Evolutionary conservation across 2,113 vertebrate species (phyloP), one percentile per base, ranked within the genome.

Genomic region (Pandion haliaetus): DNA sequence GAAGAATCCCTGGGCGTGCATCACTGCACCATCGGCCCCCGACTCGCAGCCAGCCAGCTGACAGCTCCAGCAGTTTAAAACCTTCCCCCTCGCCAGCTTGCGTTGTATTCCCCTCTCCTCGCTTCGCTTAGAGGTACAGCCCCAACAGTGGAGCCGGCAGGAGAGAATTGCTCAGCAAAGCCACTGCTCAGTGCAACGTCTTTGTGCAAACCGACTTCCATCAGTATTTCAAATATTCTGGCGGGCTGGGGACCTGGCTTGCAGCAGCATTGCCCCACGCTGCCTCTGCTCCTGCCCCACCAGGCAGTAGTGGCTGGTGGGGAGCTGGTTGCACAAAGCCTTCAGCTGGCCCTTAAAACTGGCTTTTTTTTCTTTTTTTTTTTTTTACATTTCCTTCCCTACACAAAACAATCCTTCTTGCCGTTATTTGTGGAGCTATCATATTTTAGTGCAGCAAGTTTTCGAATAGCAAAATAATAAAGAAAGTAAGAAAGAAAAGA

Each of bases 201-300:
- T 71, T 44, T 49, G 42, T 15, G 31, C 32, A 62, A 78, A 67
- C 2, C 9, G 70, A 4, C 10, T 55, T 59, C n/a, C 32, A 38
- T 54, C 5, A 9, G 11, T 38, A 55, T 63, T 87, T 84, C 23
- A 74, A 59, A 38, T 55, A 21, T 15, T 31, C 15, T 1, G 3
- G 20, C 34, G 76, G 14, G 18, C 9, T 55, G 42, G n/a, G 34
- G 21, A 74, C 19, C 18, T 23, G 31, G 59, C 1, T 4, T 1
- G 2, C 18, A 24, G 44, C 3, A 3, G 12, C n/a, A 4, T 9
- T n/a, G 29, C 19, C n/a, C 26, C 69, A n/a, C 0, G 0, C 8
- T 42, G 52, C 23, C 7, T 36, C 13, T 78, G 38, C 25, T 83
- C 14, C 80, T 70, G 31, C 5, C 20, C 32, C 24, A 28, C 29